phyloP scores from a whole-genome alignment of 2,113 vertebrate species.

The Sinosuthora webbiana region DNA sequence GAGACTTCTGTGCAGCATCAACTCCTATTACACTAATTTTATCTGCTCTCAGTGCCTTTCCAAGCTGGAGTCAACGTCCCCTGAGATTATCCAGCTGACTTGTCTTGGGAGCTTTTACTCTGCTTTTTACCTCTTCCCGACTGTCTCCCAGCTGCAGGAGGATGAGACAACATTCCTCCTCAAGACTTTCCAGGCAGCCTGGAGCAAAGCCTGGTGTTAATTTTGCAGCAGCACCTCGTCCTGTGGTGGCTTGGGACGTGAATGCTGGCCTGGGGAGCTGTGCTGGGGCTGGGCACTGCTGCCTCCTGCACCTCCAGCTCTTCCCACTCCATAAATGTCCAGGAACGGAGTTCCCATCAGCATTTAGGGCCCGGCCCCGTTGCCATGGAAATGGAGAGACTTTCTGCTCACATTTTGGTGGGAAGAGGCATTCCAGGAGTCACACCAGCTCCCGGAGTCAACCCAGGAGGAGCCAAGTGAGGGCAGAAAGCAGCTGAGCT shows the following conservation, averaged over 20 bases:
- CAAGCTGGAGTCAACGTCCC: conserved; percentile 8
- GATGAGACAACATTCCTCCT: background rate
- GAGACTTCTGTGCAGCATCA: conserved; percentile 50
- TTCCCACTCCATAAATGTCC: background rate
- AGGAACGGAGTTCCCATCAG: background rate
- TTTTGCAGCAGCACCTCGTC: background rate
- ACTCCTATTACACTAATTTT: conserved; percentile 63
- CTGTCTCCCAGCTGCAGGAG: background rate
- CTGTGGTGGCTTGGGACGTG: accelerated
- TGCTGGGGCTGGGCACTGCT: background rate
- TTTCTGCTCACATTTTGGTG: conserved; percentile 34
- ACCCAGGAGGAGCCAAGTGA: background rate
- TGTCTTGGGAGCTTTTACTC: background rate
- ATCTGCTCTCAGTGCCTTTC: conserved; percentile 50
- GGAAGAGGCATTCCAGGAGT: background rate
- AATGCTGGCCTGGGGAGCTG: background rate
- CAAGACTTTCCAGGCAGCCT: background rate
- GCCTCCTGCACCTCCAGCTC: background rate
- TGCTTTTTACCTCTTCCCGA: background rate
- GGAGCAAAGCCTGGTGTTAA: background rate
- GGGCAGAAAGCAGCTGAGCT: background rate
- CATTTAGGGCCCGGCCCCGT: conserved; percentile 23
- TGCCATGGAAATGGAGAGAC: conserved; percentile 54
- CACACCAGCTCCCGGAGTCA: background rate
- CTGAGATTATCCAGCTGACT: conserved; percentile 49